Base-by-base conservation (phyloP, 2,797 vertebrate genomes). In the Leptoclinus maculatus region DNA sequence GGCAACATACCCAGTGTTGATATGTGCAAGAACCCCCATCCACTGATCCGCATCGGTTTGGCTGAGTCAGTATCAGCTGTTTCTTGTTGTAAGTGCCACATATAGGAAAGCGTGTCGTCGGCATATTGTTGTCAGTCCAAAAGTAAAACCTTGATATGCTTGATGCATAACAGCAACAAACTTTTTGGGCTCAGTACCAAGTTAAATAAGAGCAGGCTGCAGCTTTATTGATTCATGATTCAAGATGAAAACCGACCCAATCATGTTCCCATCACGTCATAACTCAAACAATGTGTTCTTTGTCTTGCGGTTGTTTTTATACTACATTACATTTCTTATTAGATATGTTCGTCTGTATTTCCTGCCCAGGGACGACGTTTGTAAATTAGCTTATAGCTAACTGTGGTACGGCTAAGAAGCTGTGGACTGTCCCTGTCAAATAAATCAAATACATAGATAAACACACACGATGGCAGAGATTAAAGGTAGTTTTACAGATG, bases 1-100 rank as follows among this genome's bases (percentile, higher is more conserved):
- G 83, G 77, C 73, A 12, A 64, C 32, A 76, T 51, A 64, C 41
- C 41, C 43, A 53, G 65, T 39, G 83, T 57, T 85, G 78, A 79
- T 66, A 21, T 64, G 45, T 71, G 45, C 65, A 70, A 71, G 70
- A 67, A 79, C 63, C 57, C 57, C 17, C 0, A 5, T 29, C 51
- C 36, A 25, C 39, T 54, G 65, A 45, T 29, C 54, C 34, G 47
- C 82, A 85, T 79, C 25, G 64, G 83, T 71, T 66, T 39, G 25
- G 56, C 25, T n/a, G 45, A 49, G 8, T 83, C 66, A 51, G n/a
- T 10, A 25, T 58, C 71, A 74, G 63, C 49, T 69, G 84, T 71
- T 58, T 6, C 23, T 8, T n/a, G 12, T 36, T 9, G 43, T 13
- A 5, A 21, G 45, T n/a, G 49, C 17, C 57, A 16, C 13, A 17